Conservation (phyloP, 2,797 vertebrate species). For the Poecile montanus region DNA sequence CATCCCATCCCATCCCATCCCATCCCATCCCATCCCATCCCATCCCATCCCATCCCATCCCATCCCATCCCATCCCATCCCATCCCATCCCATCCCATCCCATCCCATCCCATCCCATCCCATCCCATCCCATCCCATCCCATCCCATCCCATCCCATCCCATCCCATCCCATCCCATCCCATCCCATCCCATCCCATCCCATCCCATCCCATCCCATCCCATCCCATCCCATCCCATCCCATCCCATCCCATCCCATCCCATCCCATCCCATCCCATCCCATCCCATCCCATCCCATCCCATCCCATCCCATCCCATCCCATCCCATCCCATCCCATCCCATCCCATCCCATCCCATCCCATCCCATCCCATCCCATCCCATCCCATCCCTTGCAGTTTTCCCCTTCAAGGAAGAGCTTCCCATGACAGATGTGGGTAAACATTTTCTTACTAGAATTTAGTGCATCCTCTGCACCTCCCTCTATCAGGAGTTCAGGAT, state of each 20-base stretch:
- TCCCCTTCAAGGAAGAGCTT: background rate
- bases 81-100: too few relatives aligned
- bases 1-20: background rate
- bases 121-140: background rate
- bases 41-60: background rate
- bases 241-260: background rate
- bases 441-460: background rate
- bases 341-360: too few relatives aligned
- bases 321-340: too few relatives aligned
- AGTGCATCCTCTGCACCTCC: background rate
- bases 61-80: too few relatives aligned
- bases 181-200: background rate
- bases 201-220: background rate
- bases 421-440: background rate
- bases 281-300: background rate
- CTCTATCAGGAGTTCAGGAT: background rate
- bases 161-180: background rate
- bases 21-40: background rate
- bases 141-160: background rate
- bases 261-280: background rate
- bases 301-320: too few relatives aligned
- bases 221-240: background rate
- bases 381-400: too few relatives aligned
- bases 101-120: too few relatives aligned
- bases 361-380: too few relatives aligned